A percentile compares a stretch with the other conserved stretches of the same genome.
These are phyloP conservation scores for Toxotes lorentzi DNA, from an alignment of 2,797 vertebrate species.

Conservation along the genomic window DNA sequence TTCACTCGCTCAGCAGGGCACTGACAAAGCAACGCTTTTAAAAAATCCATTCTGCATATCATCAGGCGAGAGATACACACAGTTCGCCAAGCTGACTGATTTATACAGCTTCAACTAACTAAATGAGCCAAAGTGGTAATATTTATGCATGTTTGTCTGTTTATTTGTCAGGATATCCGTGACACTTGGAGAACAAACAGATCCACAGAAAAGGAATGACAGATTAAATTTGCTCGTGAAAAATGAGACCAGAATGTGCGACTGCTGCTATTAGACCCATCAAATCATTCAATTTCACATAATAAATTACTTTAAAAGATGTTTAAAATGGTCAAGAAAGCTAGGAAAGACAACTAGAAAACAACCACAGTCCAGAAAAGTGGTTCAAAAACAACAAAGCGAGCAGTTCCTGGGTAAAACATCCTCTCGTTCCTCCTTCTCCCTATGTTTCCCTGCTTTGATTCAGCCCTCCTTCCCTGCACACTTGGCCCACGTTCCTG, in stretches of 20 bases:
- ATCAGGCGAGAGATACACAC: background rate
- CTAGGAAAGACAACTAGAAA: background rate
- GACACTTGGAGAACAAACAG: background rate
- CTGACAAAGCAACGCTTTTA: constrained; percentile 20
- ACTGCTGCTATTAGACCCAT: background rate
- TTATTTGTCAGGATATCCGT: background rate
- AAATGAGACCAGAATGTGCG: background rate
- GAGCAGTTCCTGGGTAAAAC: constrained; percentile 8
- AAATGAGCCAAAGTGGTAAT: background rate
- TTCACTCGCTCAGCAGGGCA: background rate
- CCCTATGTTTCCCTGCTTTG: constrained; percentile 16
- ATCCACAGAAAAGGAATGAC: background rate
- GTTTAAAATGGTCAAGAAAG: background rate
- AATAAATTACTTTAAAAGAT: background rate
- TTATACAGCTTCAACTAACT: background rate
- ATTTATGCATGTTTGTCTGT: background rate
- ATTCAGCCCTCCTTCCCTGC: constrained; percentile 17
- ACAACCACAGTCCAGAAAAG: constrained; percentile 1
- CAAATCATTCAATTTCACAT: background rate
- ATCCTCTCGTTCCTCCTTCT: constrained; percentile 13
- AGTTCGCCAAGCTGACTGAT: background rate
- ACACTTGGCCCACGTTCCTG: constrained; percentile 45
- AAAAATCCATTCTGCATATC: constrained; percentile 49
- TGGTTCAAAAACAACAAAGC: constrained; percentile 2
- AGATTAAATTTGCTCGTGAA: background rate